phyloP scores from a whole-genome alignment of 2,113 vertebrate species.

The Halichoerus grypus region DNA sequence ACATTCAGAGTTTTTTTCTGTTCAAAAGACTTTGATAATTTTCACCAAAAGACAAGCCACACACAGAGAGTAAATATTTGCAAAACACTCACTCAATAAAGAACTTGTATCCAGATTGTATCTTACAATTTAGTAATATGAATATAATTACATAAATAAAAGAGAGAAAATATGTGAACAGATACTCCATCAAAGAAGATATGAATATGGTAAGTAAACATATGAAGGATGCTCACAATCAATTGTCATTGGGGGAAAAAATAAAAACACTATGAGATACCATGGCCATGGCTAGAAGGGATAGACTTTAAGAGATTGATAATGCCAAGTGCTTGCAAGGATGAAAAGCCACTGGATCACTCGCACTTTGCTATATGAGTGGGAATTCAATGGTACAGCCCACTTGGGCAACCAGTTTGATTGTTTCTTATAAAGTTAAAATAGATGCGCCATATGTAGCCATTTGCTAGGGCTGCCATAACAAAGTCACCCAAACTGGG shows the following conservation, averaged over 20 bases:
- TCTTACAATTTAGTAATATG: background rate
- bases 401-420: too few species aligned
- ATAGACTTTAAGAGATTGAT: background rate
- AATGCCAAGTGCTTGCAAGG: too few species aligned
- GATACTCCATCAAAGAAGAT: background rate
- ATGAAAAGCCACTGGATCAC: too few species aligned
- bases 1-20: background rate
- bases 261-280: background rate
- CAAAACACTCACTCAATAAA: background rate
- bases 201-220: too few species aligned
- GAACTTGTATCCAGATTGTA: background rate
- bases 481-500: too few species aligned
- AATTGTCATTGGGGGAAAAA: background rate
- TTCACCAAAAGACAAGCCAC: background rate
- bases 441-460: rapidly evolving
- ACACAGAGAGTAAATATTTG: background rate
- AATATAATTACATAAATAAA: background rate
- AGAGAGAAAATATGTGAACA: background rate
- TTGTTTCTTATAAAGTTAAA: background rate
- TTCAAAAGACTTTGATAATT: background rate
- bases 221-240: background rate
- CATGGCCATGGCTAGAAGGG: too few species aligned
- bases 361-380: rapidly evolving
- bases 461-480: background rate
- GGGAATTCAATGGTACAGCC: too few species aligned